Evolutionary conservation across 2,113 vertebrate genomes (phyloP), one percentile per base, ranked within the genome.

Genomic region (Melanerpes formicivorus): DNA sequence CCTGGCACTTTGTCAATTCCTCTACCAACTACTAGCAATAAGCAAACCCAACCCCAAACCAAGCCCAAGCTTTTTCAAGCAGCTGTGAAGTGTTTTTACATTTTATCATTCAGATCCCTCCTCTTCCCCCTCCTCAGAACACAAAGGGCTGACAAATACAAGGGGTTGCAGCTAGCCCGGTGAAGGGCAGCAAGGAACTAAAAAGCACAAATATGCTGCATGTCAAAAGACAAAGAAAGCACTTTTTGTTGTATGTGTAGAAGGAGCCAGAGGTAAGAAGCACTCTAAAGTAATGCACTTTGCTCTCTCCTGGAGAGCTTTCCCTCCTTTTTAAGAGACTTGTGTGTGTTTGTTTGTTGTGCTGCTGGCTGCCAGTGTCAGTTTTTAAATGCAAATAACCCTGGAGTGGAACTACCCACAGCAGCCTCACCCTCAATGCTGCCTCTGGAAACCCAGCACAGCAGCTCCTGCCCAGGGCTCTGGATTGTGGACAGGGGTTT

Each of bases 211-310:
- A 65, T 52, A 90, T 23, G 84, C 93, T 76, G 83, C 83, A 25
- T 89, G 93, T 72, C 70, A 84, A 90, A 16, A 40, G 83, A 48
- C 75, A 60, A 62, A 92, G 92, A 93, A 55, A 56, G 89, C 94
- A 95, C 95, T 94, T 64, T 84, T 64, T 84, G 63, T 46, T 70
- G 59, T 56, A 8, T 72, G 77, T 88, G 50, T 88, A 83, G 90
- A 88, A 91, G 52, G 34, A 87, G 65, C 84, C 64, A 83, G 1
- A 1, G 58, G 13, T 4, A 55, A 40, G 60, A 91, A 94, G 96
- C 96, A 97, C 97, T 97, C 97, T n/a, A 86, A 96, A 93, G 84
- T 63, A 80, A 96, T 14, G 97, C 97, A 97, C 97, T 98, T 98
- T 98, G 88, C 78, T 77, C 91, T 93, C 91, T 89, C 91, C 64